These are phyloP conservation scores for Mythimna ferrago DNA, from an alignment of 2,888 invertebrate species.

Conservation along the genomic window DNA sequence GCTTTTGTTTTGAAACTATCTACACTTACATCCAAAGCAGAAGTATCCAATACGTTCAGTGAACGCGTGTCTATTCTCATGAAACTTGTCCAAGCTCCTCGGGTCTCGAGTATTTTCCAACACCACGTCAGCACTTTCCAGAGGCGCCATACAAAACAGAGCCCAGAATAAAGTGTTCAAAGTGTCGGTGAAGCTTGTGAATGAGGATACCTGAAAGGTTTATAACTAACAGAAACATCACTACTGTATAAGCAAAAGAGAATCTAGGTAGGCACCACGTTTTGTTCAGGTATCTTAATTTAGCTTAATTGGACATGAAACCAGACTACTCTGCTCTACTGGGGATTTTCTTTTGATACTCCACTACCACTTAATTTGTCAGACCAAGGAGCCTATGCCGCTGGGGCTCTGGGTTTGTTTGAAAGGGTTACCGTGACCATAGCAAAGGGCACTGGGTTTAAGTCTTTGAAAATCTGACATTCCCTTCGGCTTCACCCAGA, in stretches of 20 bases:
- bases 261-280: not conserved
- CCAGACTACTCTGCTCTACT: not conserved
- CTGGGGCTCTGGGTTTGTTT: too few relatives aligned
- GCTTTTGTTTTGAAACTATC: not conserved
- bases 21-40: slow-evolving; percentile 89
- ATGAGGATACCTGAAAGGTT: slow-evolving; percentile 88
- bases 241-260: not conserved
- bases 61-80: slow-evolving; percentile 91
- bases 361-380: too few relatives aligned
- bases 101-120: slow-evolving; percentile 88
- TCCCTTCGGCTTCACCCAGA: too few relatives aligned
- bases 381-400: not conserved
- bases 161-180: slow-evolving; percentile 93
- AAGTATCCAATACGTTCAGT: slow-evolving; percentile 93
- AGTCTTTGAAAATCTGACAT: too few relatives aligned
- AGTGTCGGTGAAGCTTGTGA: slow-evolving; percentile 90
- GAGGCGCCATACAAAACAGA: slow-evolving; percentile 92
- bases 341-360: not conserved
- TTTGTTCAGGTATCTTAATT: too few relatives aligned
- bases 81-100: slow-evolving; percentile 73
- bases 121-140: slow-evolving; percentile 92
- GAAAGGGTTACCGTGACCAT: too few relatives aligned
- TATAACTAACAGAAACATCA: not conserved
- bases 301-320: too few relatives aligned
- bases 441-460: too few relatives aligned